Percentiles rank a stretch among this genome's conserved stretches.
Evolutionary conservation across 1,140 invertebrate species (phyloP).

Genomic region (Trialeurodes vaporariorum): DNA sequence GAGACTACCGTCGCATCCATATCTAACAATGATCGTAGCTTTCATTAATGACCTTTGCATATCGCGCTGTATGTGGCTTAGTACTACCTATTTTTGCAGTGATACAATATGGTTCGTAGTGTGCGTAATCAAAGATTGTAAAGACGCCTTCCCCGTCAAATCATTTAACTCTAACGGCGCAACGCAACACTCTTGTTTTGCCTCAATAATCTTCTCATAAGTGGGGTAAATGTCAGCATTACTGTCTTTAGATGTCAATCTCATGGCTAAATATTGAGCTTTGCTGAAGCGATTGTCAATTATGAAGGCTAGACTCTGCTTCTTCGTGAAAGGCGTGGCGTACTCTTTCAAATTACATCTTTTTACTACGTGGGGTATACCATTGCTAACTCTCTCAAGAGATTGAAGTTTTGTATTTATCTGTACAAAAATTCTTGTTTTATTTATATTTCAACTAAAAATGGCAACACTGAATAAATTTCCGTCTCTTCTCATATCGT

Average conservation of each 20-base stretch:
- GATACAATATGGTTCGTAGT: neutral
- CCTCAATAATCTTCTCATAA: neutral
- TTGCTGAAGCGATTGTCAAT: neutral
- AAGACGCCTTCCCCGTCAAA: neutral
- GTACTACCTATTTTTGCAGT: neutral
- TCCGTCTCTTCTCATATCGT: no score
- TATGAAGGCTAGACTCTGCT: neutral
- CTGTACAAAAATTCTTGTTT: no score
- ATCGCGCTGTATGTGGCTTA: neutral
- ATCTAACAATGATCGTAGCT: neutral
- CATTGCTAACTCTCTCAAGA: no score
- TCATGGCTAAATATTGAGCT: neutral
- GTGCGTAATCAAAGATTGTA: neutral
- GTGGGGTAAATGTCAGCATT: neutral
- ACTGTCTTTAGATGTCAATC: neutral
- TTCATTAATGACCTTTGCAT: neutral
- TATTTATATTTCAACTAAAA: no score
- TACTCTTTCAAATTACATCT: no score
- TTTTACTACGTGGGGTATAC: no score
- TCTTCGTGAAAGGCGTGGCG: no score
- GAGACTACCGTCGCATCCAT: constrained; percentile 5
- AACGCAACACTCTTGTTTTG: neutral
- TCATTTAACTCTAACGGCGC: neutral
- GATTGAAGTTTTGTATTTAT: no score
- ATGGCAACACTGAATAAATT: no score